A percentile compares a stretch with the other conserved stretches of the same genome.
Conservation (phyloP, 2,888 invertebrate genomes). For the Megaustenia siamemsis region DNA sequence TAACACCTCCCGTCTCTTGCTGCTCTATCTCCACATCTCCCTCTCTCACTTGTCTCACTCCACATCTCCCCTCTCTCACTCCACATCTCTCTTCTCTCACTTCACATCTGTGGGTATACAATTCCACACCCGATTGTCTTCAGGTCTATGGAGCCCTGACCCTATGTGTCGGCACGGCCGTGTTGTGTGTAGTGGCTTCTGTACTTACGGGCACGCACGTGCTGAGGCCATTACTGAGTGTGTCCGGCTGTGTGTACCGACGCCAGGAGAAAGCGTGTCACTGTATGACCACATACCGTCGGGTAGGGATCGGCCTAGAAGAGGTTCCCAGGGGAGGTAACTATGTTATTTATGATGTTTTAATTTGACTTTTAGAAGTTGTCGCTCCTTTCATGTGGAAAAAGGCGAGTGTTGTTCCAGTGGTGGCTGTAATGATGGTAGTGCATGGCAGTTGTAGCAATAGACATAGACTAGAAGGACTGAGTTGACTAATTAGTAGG, state of each 20-base stretch:
- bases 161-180: constrained; percentile 23
- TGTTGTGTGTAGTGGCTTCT: constrained; percentile 63
- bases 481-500: no score
- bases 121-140: neutral
- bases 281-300: constrained; percentile 62
- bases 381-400: no score
- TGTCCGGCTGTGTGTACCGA: constrained; percentile 63
- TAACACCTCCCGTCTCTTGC: no score
- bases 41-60: neutral
- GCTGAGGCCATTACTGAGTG: constrained; percentile 64
- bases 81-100: no score
- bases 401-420: no score
- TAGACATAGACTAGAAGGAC: no score
- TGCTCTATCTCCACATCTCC: neutral
- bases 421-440: no score
- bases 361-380: no score
- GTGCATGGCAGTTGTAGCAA: no score
- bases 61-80: no score
- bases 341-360: neutral
- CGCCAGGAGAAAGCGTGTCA: constrained; percentile 58
- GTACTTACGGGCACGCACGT: constrained; percentile 70
- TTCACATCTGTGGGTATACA: neutral
- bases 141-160: constrained; percentile 36
- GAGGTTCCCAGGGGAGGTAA: constrained; percentile 16
- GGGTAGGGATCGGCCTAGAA: constrained; percentile 55